Evolutionary conservation across 2,888 invertebrate genomes (phyloP), one percentile per base, ranked within the genome.

Genomic region (Abscondita cerata): DNA sequence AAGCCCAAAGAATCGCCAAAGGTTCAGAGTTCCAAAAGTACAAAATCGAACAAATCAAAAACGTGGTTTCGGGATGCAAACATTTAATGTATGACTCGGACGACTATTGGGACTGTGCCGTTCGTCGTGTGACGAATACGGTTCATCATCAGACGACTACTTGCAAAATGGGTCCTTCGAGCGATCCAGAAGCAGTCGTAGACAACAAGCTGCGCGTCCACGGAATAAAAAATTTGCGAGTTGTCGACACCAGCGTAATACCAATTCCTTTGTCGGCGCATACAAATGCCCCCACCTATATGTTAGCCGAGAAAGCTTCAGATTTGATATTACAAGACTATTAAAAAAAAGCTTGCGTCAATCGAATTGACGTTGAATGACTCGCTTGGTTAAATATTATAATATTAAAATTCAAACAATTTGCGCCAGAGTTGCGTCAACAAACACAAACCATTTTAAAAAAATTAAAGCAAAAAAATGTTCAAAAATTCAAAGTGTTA

Each of bases 231-330:
- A 75, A 79, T 2, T 75, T 86, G 15, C 76, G 86, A 38, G 85
- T 86, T 0, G 81, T 81, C 1, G 86, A 86, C 67, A 83, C 83
- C 1, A 85, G 86, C 52, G 75, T 86, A 8, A 85, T 86, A 75
- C 86, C 86, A 0, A 68, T 76, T 3, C 81, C 85, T 33, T 76
- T 83, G 0, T 80, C 81, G 0, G 86, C 84, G 0, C 85, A 86
- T 67, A 80, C 82, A 0, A 84, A 83, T 48, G 84, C 83, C 0
- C 83, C 82, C 0, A 79, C 83, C 38, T 81, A 80, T 55, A 85
- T 86, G 85, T 81, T 86, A 1, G 86, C 82, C 1, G 86, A 86
- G 68, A 86, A 85, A 68, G 83, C 81, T 0, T 78, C 85, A 0
- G 85, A 84, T 70, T 75, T 84, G 73, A 82, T 84, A 4, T 84